Evolutionary conservation across 2,888 invertebrate species (phyloP), one percentile per base, ranked within the genome.

Genomic region (Electrophaes corylata): DNA sequence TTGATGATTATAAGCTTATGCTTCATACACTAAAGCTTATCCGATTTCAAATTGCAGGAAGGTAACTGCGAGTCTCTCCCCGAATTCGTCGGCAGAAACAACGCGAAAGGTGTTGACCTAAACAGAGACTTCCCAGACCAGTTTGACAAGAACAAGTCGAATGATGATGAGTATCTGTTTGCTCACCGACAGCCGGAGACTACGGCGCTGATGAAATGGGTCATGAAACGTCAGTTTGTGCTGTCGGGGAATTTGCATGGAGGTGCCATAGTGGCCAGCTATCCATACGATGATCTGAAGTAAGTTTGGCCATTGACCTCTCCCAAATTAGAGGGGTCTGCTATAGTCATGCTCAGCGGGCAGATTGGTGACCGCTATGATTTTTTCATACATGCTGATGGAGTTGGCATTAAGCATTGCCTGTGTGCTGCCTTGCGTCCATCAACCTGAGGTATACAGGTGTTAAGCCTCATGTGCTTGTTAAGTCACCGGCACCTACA

Each of bases 211-310:
- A 98, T 98, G 93, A 93, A 94, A 39, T 99, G 98, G 98, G 96
- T 98, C 41, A 90, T 95, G 52, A 93, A 94, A 10, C 94, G 96
- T 72, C 97, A 97, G 52, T 99, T 98, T 81, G 98, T 98, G 29
- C 91, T 98, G 46, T 98, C 98, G 0, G 98, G 96, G 1, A 99
- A 98, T 85, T 93, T 98, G 46, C 98, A 98, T 81, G 98, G 98
- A n/a, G 98, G 98, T 2, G 98, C 99, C 31, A 93, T 99, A 0
- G 99, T 99, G 1, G 99, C 98, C 49, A 99, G 99, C 83, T 99
- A 99, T 88, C 99, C 99, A 0, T 99, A 94, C 78, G 99, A 98
- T 85, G 96, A 97, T 82, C 95, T 96, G 12, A 93, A 93, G 96
- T 96, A 89, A 86, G 79, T 73, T n/a, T n/a, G n/a, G n/a, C n/a